Evolutionary conservation across 2,113 vertebrate species (phyloP).

Genomic region (Sylvia atricapilla): DNA sequence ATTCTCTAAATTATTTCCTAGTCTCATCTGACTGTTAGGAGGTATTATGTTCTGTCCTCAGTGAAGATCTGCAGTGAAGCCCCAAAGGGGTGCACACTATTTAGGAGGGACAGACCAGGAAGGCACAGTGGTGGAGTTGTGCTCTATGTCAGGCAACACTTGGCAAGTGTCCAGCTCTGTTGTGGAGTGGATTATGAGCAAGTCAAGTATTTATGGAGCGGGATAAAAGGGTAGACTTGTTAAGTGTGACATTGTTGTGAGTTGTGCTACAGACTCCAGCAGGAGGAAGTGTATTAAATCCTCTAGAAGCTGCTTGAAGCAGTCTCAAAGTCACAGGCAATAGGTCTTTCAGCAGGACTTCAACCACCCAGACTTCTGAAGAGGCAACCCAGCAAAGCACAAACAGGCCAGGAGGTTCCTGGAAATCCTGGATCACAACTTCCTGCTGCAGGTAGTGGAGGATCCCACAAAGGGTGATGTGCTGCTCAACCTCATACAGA

Average conservation of each 20-base stretch:
- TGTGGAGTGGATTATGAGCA: too few relatives aligned
- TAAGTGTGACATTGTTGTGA: neutral
- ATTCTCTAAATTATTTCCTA: neutral
- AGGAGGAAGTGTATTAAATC: neutral
- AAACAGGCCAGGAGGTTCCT: neutral
- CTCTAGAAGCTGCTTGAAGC: neutral
- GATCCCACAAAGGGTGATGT: neutral
- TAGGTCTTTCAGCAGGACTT: neutral
- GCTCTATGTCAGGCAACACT: neutral
- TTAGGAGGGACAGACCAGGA: neutral
- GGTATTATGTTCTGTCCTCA: neutral
- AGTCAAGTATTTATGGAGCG: neutral
- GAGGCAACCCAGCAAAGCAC: neutral
- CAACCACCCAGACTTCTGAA: neutral
- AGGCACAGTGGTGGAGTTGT: neutral
- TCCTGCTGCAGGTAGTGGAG: neutral
- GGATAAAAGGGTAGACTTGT: neutral
- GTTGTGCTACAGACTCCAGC: neutral
- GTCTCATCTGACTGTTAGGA: neutral
- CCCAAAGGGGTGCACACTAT: rapidly evolving
- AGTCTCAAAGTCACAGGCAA: neutral
- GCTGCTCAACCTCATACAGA: rapidly evolving
- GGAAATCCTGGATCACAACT: neutral
- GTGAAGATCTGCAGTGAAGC: neutral
- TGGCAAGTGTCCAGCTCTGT: rapidly evolving